These are phyloP conservation scores for Cryptus armator DNA, from an alignment of 2,888 invertebrate species.

Conservation along the genomic window DNA sequence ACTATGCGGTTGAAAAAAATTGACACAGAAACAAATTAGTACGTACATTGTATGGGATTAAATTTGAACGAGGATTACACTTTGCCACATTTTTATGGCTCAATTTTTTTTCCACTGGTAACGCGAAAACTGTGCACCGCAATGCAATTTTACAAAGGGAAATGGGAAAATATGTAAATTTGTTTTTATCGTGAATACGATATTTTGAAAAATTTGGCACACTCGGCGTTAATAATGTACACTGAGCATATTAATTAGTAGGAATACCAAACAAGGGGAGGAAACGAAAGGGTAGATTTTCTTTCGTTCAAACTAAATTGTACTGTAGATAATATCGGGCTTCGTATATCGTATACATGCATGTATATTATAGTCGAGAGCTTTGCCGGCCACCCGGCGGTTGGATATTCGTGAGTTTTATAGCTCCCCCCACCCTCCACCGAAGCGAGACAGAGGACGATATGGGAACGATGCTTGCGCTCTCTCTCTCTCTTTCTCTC, in stretches of 20 bases:
- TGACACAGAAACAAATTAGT: constrained; percentile 1
- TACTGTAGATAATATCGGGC: constrained; percentile 10
- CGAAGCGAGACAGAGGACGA: constrained; percentile 24
- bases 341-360: constrained; percentile 19
- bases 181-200: too few relatives aligned
- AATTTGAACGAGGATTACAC: background rate
- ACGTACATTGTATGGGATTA: background rate
- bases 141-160: too few relatives aligned
- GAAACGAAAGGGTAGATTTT: constrained; percentile 6
- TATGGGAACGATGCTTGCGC: background rate
- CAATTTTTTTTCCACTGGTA: background rate
- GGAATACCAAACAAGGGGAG: background rate
- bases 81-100: background rate
- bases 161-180: too few relatives aligned
- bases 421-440: constrained; percentile 40
- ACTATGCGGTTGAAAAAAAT: background rate
- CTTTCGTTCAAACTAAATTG: background rate
- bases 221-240: too few relatives aligned
- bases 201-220: too few relatives aligned
- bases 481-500: background rate
- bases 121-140: background rate
- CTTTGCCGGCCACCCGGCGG: constrained; percentile 67
- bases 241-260: background rate
- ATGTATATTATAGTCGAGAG: constrained; percentile 55
- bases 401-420: constrained; percentile 67